Evolutionary conservation across 2,888 invertebrate species (phyloP), one percentile per base, ranked within the genome.

Genomic region (Caenorhabditis sp.): DNA sequence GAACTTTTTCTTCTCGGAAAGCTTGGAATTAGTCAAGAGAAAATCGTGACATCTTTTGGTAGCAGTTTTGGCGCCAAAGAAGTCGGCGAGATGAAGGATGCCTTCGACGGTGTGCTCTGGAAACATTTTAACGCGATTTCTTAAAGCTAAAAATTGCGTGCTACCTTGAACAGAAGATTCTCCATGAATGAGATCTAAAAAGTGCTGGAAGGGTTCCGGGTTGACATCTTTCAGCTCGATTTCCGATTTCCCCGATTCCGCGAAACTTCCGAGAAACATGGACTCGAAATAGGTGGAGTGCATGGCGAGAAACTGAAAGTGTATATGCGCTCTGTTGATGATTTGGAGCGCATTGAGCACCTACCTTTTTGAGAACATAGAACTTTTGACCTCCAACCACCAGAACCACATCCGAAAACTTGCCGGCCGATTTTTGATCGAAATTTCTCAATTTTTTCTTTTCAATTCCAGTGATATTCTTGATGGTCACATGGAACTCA

Each of bases 211-310:
- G 19, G 16, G 22, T 0, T 22, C 19, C 1, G 49, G 31, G 12
- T 49, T 49, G 28, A 47, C 31, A 16, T 16, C 7, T 14, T 31
- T 49, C 10, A 66, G 8, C 12, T 26, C 31, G 24, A 66, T 19
- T 49, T 49, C 49, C 16, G 49, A 5, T 7, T 49, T 26, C n/a
- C 10, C 31, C 1, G 49, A 16, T 49, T 66, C 66, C 1, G 10
- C 8, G 31, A 66, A 66, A 31, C n/a, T 28, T 28, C 49, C 66
- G 12, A 26, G 31, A 19, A 49, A 49, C 0, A 66, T 8, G 16
- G 66, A 16, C 12, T 49, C 8, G 31, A 66, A 66, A 26, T 54
- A 54, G 12, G 66, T 49, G 24, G 28, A 28, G n/a, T 28, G 58
- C 0, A 5, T 31, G 6, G 58, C 16, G 24, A 58, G 31, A 31